Base-by-base conservation (phyloP, 2,888 invertebrate genomes). In the Parnassius glacialis region DNA sequence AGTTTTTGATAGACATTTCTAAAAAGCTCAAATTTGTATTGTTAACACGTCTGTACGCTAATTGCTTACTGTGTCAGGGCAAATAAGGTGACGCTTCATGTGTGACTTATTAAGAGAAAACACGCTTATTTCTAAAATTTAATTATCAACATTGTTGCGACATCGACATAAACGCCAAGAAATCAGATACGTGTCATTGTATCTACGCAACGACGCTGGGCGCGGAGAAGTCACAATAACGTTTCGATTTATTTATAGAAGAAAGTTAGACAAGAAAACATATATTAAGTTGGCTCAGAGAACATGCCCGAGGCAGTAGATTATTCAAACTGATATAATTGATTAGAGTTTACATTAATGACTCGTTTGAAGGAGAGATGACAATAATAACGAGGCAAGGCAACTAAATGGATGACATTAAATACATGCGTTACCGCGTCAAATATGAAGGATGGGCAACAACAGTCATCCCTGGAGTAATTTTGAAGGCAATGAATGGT, bases 111-210 rank as follows among this genome's bases (percentile, higher is more conserved):
- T 87, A 85, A 80, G 77, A 74, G 77, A 74, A 74, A 76, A 75
- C 79, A 75, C 77, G 76, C 72, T 79, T 84, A 85, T 83, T 85
- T 82, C 79, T 81, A 82, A 87, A 87, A 85, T 88, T 89, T 89
- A 89, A 90, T 91, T 91, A 91, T 87, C 89, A 68, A 74, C 81
- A 84, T 87, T 84, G 84, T 81, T 67, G 72, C 81, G 88, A 85
- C 88, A 87, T 85, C 81, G 74, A 87, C 85, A 74, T 72, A 78
- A 77, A 67, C 66, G 70, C 73, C 74, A 72, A 74, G 76, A 81
- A 82, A 82, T 81, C 76, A 81, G 76, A 66, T 53, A 62, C n/a
- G 42, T 54, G 48, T 51, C 25, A 57, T 48, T 20, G 41, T 52
- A 61, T 41, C 13, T 42, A 50, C 34, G 52, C 42, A 48, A 34